Conservation (phyloP, 2,113 vertebrate species). For the Hippocampus guttulatus region DNA sequence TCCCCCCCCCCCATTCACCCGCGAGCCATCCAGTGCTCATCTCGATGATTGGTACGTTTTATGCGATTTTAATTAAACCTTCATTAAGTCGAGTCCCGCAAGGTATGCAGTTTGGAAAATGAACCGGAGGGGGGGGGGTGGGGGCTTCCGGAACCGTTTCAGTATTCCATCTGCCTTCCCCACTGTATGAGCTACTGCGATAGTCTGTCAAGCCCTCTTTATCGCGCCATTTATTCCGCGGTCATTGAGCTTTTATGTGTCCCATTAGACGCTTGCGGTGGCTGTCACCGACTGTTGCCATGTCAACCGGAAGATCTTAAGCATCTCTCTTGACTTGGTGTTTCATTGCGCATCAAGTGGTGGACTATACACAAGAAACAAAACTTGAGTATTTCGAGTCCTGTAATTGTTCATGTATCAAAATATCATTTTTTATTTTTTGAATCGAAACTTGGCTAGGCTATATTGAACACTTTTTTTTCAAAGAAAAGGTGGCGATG, state of each 20-base stretch:
- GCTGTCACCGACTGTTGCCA: constrained; percentile 15
- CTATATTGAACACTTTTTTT: neutral
- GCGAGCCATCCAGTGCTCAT: constrained; percentile 17
- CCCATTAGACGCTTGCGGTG: constrained; percentile 26
- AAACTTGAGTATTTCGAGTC: neutral
- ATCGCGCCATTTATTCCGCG: constrained; percentile 37
- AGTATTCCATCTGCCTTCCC: constrained; percentile 34
- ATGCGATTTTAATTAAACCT: constrained; percentile 53
- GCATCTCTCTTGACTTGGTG: neutral
- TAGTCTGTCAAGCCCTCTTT: constrained; percentile 31
- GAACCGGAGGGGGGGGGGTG: neutral
- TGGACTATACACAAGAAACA: neutral
- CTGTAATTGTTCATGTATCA: neutral
- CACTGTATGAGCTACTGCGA: constrained; percentile 10
- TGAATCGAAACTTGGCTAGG: too few species aligned
- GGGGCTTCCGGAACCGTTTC: constrained; percentile 24
- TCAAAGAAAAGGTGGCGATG: neutral
- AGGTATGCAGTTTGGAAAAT: constrained; percentile 44
- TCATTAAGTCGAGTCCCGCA: constrained; percentile 39
- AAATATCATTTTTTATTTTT: neutral
- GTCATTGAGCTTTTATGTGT: constrained; percentile 38
- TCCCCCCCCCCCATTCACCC: constrained; percentile 14
- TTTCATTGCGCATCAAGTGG: neutral
- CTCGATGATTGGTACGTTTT: constrained; percentile 28
- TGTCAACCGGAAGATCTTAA: constrained; percentile 1